Percentiles rank a stretch among this genome's conserved stretches.
Conservation (phyloP, 2,113 vertebrate species). For the Zosterops borbonicus region DNA sequence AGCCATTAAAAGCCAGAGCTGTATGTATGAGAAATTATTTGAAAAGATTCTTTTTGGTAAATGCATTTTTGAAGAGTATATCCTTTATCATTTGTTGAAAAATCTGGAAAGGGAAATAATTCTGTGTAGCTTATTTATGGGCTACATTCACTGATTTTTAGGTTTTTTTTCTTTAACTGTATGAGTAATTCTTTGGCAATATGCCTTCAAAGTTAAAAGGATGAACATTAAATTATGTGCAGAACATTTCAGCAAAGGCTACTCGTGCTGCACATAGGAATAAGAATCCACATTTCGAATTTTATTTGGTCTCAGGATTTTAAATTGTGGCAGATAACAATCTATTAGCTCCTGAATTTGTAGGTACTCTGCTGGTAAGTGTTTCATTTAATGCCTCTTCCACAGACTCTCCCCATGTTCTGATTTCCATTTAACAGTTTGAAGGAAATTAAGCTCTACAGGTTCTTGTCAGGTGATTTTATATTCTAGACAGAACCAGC, state of each 20-base stretch:
- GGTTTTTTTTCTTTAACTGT: not conserved
- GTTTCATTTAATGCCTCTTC: not conserved
- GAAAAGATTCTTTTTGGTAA: not conserved
- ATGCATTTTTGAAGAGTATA: constrained; percentile 1
- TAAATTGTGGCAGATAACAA: constrained; percentile 27
- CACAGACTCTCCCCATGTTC: not conserved
- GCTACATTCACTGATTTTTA: not conserved
- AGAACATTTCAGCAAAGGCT: constrained; percentile 22
- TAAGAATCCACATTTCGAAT: not conserved
- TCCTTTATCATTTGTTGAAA: not conserved
- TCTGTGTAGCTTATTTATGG: not conserved
- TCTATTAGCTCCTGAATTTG: constrained; percentile 26
- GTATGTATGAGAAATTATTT: not conserved
- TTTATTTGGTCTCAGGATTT: constrained; percentile 37
- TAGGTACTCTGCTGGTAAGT: constrained; percentile 24
- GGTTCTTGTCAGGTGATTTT: not conserved
- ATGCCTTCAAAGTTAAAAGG: constrained; percentile 39
- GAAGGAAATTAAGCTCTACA: constrained; percentile 30
- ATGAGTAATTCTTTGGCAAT: constrained; percentile 43
- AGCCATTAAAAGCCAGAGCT: constrained; percentile 11
- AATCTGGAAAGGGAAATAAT: not conserved
- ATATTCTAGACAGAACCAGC: constrained; percentile 10
- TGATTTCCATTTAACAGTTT: constrained; percentile 17
- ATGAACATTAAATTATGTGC: constrained; percentile 26
- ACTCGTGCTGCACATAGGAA: constrained; percentile 16